Base-by-base conservation (phyloP, 1,140 invertebrate species). In the Apis mellifera region DNA sequence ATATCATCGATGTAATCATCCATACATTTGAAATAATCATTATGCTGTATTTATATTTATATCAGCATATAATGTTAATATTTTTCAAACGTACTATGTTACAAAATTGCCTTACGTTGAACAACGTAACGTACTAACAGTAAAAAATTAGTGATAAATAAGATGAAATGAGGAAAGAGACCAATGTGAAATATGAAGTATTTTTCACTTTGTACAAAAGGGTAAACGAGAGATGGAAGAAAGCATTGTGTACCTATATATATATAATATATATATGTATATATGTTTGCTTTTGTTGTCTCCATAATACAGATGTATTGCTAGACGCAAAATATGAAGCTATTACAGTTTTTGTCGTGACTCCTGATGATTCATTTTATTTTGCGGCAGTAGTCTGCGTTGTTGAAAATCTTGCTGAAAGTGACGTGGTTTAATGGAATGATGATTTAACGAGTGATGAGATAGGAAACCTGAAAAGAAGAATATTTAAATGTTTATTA, bases 341-440 rank as follows among this genome's bases (percentile, higher is more conserved):
- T 91, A 89, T 89, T 91, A 87, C 87, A 91, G 86, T 87, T 87
- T 86, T 82, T 89, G 88, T 88, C 84, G 89, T 80, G 83, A 85
- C 69, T 90, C 83, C 77, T 84, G 87, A 88, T 89, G 87, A 90
- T 79, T 89, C 84, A 84, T 84, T 91, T 91, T 90, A 78, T 86
- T 91, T 84, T 90, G 90, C 86, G 89, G 86, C 91, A 87, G 89
- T 90, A 88, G 85, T 90, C 88, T 92, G 87, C 90, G 88, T 87
- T 89, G 91, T 91, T 90, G 90, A 89, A 89, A 81, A 84, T 91
- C 90, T 90, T 89, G 88, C 88, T 90, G 89, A 92, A 84, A 89
- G 89, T 90, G 89, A 88, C 90, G 92, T 89, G 90, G 89, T 90
- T 89, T 92, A 88, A 92, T 94, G 93, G 92, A 94, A 94, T 94